Percentiles rank a stretch among this genome's conserved stretches.
These are phyloP conservation scores for Lasioglossum pauxillum DNA, from an alignment of 2,888 invertebrate species.

Conservation along the genomic window DNA sequence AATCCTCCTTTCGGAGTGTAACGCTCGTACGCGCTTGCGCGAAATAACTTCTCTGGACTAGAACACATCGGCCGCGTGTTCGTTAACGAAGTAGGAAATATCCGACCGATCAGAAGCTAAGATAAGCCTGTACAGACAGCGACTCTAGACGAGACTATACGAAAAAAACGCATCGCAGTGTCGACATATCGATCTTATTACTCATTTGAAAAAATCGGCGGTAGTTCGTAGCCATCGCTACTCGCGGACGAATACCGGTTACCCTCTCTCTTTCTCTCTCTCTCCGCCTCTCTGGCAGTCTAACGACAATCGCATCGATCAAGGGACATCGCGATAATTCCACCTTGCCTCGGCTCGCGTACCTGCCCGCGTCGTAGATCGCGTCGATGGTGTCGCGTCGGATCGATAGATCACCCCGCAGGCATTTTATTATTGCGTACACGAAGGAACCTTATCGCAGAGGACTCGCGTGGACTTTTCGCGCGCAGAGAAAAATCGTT, in stretches of 20 bases:
- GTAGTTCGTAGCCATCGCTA: constrained; percentile 69
- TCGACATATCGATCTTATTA: not conserved
- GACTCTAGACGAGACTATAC: not conserved
- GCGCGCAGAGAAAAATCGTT: not conserved
- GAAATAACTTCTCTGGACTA: constrained; percentile 54
- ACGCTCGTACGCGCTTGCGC: constrained; percentile 29
- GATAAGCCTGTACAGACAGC: constrained; percentile 25
- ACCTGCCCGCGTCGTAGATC: constrained; percentile 64
- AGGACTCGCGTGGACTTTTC: constrained; percentile 16
- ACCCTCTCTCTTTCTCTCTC: constrained; percentile 30
- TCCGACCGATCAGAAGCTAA: constrained; percentile 24
- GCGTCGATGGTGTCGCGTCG: constrained; percentile 57
- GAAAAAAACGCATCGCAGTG: not conserved
- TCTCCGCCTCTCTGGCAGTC: constrained; percentile 74
- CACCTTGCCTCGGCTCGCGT: constrained; percentile 72
- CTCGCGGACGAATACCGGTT: constrained; percentile 80
- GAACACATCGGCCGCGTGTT: constrained; percentile 37
- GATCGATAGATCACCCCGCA: constrained; percentile 80
- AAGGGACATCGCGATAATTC: constrained; percentile 83
- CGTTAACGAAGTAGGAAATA: constrained; percentile 44
- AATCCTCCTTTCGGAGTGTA: constrained; percentile 54
- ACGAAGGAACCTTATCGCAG: constrained; percentile 32
- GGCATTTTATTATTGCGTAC: constrained; percentile 77
- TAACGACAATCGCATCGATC: constrained; percentile 84
- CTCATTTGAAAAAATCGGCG: not conserved